Evolutionary conservation across 2,888 invertebrate genomes (phyloP), one percentile per base, ranked within the genome.

Genomic region (Girardia tigrina): DNA sequence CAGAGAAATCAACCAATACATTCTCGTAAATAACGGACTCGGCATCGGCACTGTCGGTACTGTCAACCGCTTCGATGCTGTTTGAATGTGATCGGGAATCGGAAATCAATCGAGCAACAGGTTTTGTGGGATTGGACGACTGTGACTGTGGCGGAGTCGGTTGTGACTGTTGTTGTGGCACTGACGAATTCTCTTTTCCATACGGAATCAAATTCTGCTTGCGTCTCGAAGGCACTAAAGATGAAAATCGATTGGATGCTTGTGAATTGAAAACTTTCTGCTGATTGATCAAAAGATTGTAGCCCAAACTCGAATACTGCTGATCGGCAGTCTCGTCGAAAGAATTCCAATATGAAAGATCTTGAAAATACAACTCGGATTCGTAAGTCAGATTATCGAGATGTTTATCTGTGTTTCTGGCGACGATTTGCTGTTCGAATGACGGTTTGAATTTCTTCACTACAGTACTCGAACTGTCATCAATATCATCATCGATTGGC

Each of bases 21-120:
- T 72, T 36, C 16, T 28, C 29, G 20, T 29, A 36, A 23, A 36
- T 42, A 8, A 72, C 73, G 2, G 73, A 72, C 26, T 72, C 73
- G 16, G 73, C 73, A 72, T 72, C 73, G 23, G 73, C 73, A 23
- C 73, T 72, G 23, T 72, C 73, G 6, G 73, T 72, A 26, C 29
- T 29, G 16, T 72, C 73, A 12, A 23, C n/a, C 4, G 56, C 56
- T 56, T 56, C 56, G 23, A 56, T n/a, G 23, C 56, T 56, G 23
- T 56, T 56, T 56, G 56, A 56, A 56, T 56, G 56, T 8, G 56
- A 56, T 12, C 4, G 4, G 2, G 56, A 56, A n/a, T 56, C n/a
- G 4, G 56, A 56, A 56, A 56, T 56, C n/a, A 56, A 16, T 20
- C 56, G 56, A n/a, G 8, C 4, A 12, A 36, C 16, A 4, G 56